These are phyloP conservation scores for Phymatocera aterrima DNA, from an alignment of 2,888 invertebrate genomes.

Conservation along the genomic window DNA sequence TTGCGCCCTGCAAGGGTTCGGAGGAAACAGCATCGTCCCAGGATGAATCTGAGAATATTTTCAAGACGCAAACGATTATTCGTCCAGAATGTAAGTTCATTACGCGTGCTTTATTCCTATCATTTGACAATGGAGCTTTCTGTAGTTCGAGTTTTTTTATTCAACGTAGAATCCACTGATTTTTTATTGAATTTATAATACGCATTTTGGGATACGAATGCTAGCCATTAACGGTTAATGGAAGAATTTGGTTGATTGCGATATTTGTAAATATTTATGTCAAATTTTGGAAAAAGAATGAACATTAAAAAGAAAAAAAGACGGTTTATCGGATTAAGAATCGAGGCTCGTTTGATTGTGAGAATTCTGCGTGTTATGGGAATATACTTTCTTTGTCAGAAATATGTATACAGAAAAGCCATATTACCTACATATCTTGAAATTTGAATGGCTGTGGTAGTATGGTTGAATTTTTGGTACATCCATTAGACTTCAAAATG, in stretches of 20 bases:
- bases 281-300: too few relatives aligned
- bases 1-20: slow-evolving; percentile 63
- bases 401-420: too few relatives aligned
- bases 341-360: too few relatives aligned
- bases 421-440: too few relatives aligned
- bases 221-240: neutral
- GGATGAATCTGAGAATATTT: slow-evolving; percentile 14
- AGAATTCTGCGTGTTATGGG: too few relatives aligned
- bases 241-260: neutral
- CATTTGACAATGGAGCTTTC: neutral
- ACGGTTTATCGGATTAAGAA: too few relatives aligned
- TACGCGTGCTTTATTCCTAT: neutral
- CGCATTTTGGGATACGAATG: neutral
- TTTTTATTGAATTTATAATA: neutral
- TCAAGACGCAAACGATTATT: slow-evolving; percentile 19
- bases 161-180: neutral
- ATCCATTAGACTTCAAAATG: neutral
- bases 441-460: neutral
- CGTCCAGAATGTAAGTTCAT: slow-evolving; percentile 24
- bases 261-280: too few relatives aligned
- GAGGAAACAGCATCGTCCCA: slow-evolving; percentile 40
- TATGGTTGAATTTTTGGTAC: neutral
- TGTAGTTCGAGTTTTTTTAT: neutral
- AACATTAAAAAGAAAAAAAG: too few relatives aligned
- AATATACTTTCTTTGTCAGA: too few relatives aligned